Evolutionary conservation across 2,888 invertebrate species (phyloP).

Genomic region (Eristalis arbustorum): DNA sequence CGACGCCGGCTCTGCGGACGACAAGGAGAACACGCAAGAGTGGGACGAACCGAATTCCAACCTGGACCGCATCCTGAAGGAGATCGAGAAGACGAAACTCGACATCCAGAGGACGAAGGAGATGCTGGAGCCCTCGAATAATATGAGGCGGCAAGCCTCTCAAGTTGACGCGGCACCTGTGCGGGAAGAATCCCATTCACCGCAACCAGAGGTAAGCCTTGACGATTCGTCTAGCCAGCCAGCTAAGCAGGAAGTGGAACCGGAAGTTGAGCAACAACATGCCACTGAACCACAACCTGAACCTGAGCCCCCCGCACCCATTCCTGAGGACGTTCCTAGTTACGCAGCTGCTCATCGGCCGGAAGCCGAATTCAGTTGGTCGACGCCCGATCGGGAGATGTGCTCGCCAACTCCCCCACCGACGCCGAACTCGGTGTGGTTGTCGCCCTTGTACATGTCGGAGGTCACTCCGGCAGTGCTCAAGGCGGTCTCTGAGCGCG

Average conservation of each 20-base stretch:
- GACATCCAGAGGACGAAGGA: constrained; percentile 77
- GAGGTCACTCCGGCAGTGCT: constrained; percentile 42
- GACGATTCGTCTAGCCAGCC: neutral
- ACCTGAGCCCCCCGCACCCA: neutral
- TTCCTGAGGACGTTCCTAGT: neutral
- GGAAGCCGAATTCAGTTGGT: constrained; percentile 8
- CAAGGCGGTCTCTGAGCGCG: constrained; percentile 56
- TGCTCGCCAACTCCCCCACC: constrained; percentile 40
- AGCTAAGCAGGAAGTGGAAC: neutral
- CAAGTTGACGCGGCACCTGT: neutral
- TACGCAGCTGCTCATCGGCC: neutral
- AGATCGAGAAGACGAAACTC: constrained; percentile 77
- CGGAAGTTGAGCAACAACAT: neutral
- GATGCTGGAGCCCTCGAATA: constrained; percentile 60
- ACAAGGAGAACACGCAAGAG: constrained; percentile 44
- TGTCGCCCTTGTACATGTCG: constrained; percentile 15
- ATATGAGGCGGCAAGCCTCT: constrained; percentile 30
- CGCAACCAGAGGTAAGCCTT: neutral
- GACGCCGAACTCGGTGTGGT: constrained; percentile 31
- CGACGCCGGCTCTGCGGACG: constrained; percentile 29
- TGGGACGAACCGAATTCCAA: constrained; percentile 64
- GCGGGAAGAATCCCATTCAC: neutral
- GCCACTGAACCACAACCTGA: neutral
- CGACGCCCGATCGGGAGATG: constrained; percentile 45
- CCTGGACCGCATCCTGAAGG: constrained; percentile 75